Conservation (phyloP, 2,888 invertebrate genomes). For the Acanthosoma haemorrhoidale region DNA sequence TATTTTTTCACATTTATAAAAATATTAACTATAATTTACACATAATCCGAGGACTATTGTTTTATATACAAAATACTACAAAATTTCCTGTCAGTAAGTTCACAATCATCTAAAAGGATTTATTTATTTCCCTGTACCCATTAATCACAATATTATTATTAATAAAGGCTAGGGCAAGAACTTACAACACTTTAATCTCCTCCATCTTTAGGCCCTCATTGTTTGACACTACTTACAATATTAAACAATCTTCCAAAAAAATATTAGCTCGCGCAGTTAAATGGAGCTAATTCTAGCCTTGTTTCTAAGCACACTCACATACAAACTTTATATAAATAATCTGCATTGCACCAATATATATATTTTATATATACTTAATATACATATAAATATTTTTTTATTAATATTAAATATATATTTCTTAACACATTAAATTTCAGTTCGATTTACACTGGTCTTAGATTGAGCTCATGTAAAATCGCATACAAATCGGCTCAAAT, state of each 20-base stretch:
- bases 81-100: conserved; percentile 2
- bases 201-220: conserved; percentile 5
- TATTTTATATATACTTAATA: conserved; percentile 19
- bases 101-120: conserved; percentile 11
- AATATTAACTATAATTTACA: conserved; percentile 35
- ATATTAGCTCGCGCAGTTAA: not conserved
- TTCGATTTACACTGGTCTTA: conserved; percentile 1
- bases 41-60: conserved; percentile 23
- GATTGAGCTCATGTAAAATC: conserved; percentile 10
- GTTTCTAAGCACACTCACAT: conserved; percentile 6
- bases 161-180: conserved; percentile 23
- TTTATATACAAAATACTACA: conserved; percentile 38
- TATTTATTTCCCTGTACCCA: conserved; percentile 24
- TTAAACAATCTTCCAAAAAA: not conserved
- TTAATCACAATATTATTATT: conserved; percentile 14
- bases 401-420: conserved; percentile 18
- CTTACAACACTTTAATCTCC: not conserved
- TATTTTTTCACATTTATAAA: conserved; percentile 33
- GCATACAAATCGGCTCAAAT: not conserved
- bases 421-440: conserved; percentile 8
- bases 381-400: conserved; percentile 24
- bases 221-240: not conserved
- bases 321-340: not conserved
- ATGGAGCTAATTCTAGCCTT: conserved; percentile 1
- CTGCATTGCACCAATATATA: conserved; percentile 26